Conservation (phyloP, 1,140 invertebrate species). For the Nilaparvata lugens region DNA sequence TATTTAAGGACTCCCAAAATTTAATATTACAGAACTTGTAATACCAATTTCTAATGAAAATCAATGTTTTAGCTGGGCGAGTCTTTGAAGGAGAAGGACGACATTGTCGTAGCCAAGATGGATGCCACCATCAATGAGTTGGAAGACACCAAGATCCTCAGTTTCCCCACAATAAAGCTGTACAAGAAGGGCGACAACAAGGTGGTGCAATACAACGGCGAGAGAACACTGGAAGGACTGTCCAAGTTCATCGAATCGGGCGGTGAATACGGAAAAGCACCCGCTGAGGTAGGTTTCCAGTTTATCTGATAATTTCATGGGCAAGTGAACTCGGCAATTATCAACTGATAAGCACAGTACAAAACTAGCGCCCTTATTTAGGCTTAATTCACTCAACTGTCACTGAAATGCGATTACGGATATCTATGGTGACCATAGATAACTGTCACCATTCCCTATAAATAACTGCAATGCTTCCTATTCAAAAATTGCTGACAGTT, state of each 20-base stretch:
- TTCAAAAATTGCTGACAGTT: too few species aligned
- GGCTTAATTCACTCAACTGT: too few species aligned
- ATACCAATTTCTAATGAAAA: background rate
- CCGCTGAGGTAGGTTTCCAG: slow-evolving; percentile 40
- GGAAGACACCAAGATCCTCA: slow-evolving; percentile 87
- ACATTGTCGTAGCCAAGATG: slow-evolving; percentile 94
- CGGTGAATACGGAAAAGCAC: slow-evolving; percentile 54
- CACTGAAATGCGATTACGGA: too few species aligned
- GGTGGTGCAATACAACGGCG: slow-evolving; percentile 87
- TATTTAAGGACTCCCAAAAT: too few species aligned
- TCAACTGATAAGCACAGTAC: background rate
- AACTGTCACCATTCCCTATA: too few species aligned
- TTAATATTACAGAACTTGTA: too few species aligned
- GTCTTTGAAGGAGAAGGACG: slow-evolving; percentile 76
- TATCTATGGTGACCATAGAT: too few species aligned
- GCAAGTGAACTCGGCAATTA: background rate
- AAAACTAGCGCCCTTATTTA: background rate
- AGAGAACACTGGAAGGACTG: slow-evolving; percentile 88
- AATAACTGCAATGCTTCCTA: too few species aligned
- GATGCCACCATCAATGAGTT: slow-evolving; percentile 96
- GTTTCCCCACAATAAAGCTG: slow-evolving; percentile 94
- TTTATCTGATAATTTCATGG: background rate
- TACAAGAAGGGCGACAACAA: slow-evolving; percentile 90
- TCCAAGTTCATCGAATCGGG: slow-evolving; percentile 83
- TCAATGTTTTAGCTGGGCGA: slow-evolving; percentile 58